Conservation (phyloP, 2,113 vertebrate species). For the Ursus arctos region DNA sequence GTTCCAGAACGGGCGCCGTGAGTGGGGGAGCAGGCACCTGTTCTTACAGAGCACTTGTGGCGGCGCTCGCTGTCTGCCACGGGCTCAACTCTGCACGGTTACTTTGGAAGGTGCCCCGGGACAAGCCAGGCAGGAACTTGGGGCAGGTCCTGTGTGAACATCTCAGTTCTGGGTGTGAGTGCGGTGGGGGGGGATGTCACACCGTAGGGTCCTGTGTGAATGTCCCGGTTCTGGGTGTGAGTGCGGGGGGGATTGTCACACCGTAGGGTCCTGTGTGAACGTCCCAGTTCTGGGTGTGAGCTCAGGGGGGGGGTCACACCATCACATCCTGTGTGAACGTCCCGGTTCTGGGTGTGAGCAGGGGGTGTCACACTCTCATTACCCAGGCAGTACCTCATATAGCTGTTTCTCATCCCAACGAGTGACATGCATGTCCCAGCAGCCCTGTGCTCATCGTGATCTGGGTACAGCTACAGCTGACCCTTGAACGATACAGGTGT, state of each 20-base stretch:
- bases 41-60: rapidly evolving
- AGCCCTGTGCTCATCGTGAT: rapidly evolving
- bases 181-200: too few relatives aligned
- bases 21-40: rapidly evolving
- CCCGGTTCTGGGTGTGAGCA: neutral
- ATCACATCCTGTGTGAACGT: rapidly evolving
- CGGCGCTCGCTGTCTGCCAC: rapidly evolving
- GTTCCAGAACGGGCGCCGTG: rapidly evolving
- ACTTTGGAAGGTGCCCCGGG: neutral
- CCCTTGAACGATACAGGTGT: neutral
- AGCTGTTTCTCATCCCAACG: neutral
- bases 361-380: rapidly evolving
- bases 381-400: neutral
- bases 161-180: too few relatives aligned
- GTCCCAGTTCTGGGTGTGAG: too few relatives aligned
- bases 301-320: too few relatives aligned
- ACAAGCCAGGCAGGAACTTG: rapidly evolving
- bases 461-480: neutral
- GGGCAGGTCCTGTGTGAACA: rapidly evolving
- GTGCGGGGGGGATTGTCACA: too few relatives aligned
- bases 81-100: neutral
- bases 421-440: rapidly evolving
- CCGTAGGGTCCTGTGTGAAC: too few relatives aligned
- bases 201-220: too few relatives aligned
- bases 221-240: too few relatives aligned